Evolutionary conservation across 64 coral and sea anemone genomes (phyloP), one percentile per base, ranked within the genome.

Genomic region (Trachythela sp.): DNA sequence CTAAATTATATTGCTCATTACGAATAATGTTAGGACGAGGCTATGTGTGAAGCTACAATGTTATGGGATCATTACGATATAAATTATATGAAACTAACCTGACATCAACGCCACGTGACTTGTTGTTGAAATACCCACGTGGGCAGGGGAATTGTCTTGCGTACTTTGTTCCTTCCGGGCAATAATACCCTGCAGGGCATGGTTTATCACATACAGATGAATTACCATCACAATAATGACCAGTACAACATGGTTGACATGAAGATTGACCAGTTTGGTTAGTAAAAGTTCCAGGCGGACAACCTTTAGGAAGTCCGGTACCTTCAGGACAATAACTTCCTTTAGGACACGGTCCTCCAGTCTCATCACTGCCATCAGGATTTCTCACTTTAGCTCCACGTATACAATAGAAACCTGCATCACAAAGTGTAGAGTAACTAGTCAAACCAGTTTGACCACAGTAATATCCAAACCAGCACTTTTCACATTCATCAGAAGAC

Each of bases 381-480:
- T 99, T 95, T 14, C 91, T 93, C 6, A 91, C 85, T 39, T 99
- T 84, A 68, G 96, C 94, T 58, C 96, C 96, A 18, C 90, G 91
- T 5, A 89, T 84, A 54, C 96, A 99, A 68, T 91, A 99, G 86
- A 99, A 99, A 0, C 96, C 96, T 11, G 93, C 85, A 86, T 99
- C 91, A 93, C 96, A 99, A 1, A 88, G 88, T 9, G 91, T 93
- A 54, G 96, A 99, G 40, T 84, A 92, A 30, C 91, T 91, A 35
- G 86, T 91, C n/a, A 85, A 88, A 8, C 96, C 96, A 71, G 92
- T 86, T 64, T 91, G 48, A 35, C 96, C 94, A 68, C 96, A 99
- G 85, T 99, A 99, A 59, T 95, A 22, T 14, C 96, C 96, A 71
- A 91, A 90, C 50, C 89, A 89, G 48, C 96, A 99, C 3, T 77